Percentiles rank a stretch among this genome's conserved stretches.
Conservation (phyloP, 1,140 invertebrate species). For the Ostrea denselamellosa region DNA sequence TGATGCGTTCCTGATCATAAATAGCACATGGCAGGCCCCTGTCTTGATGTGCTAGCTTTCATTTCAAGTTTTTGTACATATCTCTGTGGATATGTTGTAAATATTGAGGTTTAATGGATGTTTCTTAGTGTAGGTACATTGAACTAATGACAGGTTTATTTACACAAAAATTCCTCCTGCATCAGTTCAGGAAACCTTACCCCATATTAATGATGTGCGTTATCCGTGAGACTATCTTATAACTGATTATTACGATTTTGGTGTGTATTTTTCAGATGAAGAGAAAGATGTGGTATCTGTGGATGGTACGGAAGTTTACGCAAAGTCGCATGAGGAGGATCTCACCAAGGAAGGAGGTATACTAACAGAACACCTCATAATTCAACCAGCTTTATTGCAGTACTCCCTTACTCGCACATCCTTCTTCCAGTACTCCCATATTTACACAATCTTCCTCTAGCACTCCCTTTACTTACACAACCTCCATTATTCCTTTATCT, state of each 20-base stretch:
- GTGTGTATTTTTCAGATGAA: slow-evolving; percentile 64
- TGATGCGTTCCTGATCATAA: neutral
- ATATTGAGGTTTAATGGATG: slow-evolving; percentile 38
- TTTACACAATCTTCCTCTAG: too few species aligned
- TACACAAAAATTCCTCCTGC: slow-evolving; percentile 1
- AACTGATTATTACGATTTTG: slow-evolving; percentile 21
- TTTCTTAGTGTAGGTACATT: slow-evolving; percentile 10
- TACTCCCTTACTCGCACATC: too few species aligned
- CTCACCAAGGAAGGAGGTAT: slow-evolving; percentile 64
- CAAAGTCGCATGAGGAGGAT: slow-evolving; percentile 64
- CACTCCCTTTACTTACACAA: too few species aligned
- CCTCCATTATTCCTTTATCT: too few species aligned
- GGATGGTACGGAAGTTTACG: slow-evolving; percentile 59
- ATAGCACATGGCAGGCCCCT: neutral
- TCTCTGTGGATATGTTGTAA: slow-evolving; percentile 10
- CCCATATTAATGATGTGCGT: neutral
- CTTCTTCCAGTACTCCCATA: too few species aligned
- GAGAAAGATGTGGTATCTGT: slow-evolving; percentile 64
- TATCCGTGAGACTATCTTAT: neutral
- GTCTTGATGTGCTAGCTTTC: neutral
- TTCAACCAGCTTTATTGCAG: too few species aligned
- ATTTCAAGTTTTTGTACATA: neutral
- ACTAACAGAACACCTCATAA: too few species aligned
- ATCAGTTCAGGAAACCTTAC: neutral
- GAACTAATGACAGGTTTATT: slow-evolving; percentile 37